Evolutionary conservation across 2,113 vertebrate genomes (phyloP), one percentile per base, ranked within the genome.

Genomic region (Silurus glanis): DNA sequence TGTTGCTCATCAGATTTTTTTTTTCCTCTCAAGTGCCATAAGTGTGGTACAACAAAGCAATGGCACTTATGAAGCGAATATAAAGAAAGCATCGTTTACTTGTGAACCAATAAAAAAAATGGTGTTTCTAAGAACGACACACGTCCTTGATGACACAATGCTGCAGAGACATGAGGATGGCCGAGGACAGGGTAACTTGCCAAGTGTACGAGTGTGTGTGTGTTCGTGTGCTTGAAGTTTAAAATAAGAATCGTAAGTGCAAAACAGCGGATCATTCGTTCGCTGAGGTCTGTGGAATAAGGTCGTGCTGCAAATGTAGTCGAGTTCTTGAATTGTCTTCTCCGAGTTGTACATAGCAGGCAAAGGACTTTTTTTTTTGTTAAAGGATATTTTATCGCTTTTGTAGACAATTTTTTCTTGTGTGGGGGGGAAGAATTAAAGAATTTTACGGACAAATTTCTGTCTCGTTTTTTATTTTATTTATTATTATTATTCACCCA

Each of bases 331-430:
- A 89, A 91, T 95, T 93, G 94, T 96, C 95, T 96, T 95, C 95
- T 95, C 96, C 96, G 95, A 96, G 91, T 94, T 97, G 97, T 98
- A 97, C 88, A 98, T 98, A 97, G 92, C 93, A 94, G 92, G 95
- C 94, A 94, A 97, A 96, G 91, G 92, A 95, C 95, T 95, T 96
- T 97, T 97, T 97, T 97, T 96, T 96, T 97, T 97, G 97, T 97
- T 96, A 96, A 98, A 97, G 95, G 97, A 96, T 97, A 97, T 98
- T 97, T 97, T 97, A 98, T 94, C 93, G 95, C 97, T 97, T 99
- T 98, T 99, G 96, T 98, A 98, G 97, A 88, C 90, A 94, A 37
- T 37, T 37, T 37, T 95, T 97, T 97, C 96, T 97, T 97, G 97
- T 95, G 94, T 95, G 94, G 94, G 95, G 94, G 95, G 93, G 91